phyloP scores from a whole-genome alignment of 1,140 invertebrate species.

The Amyelois transitella region DNA sequence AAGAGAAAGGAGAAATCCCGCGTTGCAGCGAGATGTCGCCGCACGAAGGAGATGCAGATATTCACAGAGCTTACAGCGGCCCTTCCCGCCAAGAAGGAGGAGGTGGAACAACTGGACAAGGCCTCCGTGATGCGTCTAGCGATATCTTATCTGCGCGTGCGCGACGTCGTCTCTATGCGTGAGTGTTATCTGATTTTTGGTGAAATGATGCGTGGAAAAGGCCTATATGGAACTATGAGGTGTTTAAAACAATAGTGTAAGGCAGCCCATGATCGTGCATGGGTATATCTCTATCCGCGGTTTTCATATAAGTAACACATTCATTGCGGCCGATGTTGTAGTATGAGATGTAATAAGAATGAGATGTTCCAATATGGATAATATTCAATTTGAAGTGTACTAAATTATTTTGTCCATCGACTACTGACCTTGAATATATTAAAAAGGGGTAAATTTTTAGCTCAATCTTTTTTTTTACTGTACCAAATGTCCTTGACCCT shows the following conservation, averaged over 20 bases:
- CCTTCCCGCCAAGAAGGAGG: conserved; percentile 85
- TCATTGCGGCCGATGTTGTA: too few species aligned
- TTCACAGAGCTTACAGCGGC: conserved; percentile 90
- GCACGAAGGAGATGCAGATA: conserved; percentile 95
- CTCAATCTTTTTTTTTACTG: too few species aligned
- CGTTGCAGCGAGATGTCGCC: conserved; percentile 92
- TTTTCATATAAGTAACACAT: too few species aligned
- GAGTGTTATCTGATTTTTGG: conserved; percentile 56
- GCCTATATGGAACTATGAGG: background rate
- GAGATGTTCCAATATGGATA: too few species aligned
- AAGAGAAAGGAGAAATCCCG: conserved; percentile 97
- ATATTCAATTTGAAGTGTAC: too few species aligned
- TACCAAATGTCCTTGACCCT: too few species aligned
- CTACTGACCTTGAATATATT: too few species aligned
- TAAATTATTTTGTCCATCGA: too few species aligned
- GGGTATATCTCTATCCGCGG: background rate
- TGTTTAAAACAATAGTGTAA: background rate
- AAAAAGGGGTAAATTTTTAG: too few species aligned
- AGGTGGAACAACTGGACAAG: conserved; percentile 92
- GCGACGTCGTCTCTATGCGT: conserved; percentile 87
- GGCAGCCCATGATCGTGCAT: background rate
- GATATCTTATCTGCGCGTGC: conserved; percentile 90
- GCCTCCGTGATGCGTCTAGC: conserved; percentile 96
- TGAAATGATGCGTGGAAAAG: background rate
- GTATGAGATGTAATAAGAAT: too few species aligned